phyloP scores from a whole-genome alignment of 2,888 invertebrate species.

The Petrophora chlorosata region DNA sequence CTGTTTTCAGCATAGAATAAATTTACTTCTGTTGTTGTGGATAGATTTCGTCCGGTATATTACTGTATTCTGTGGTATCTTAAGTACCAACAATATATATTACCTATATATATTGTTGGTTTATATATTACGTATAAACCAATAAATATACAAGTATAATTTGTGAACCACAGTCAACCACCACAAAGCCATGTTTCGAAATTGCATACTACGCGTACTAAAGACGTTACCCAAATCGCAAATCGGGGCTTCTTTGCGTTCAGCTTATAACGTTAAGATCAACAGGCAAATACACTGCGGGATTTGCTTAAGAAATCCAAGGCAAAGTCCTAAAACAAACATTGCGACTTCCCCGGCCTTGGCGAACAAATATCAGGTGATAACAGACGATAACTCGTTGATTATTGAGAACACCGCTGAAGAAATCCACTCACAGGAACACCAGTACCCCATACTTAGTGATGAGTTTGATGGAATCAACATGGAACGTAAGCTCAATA shows the following conservation, averaged over 20 bases:
- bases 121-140: too few species aligned
- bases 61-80: too few species aligned
- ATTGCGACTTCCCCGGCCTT: constrained; percentile 72
- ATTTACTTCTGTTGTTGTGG: too few species aligned
- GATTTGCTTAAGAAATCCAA: constrained; percentile 65
- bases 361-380: constrained; percentile 86
- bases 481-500: constrained; percentile 80
- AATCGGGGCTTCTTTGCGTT: constrained; percentile 17
- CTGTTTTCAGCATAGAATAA: too few species aligned
- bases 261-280: constrained; percentile 43
- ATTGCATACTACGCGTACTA: constrained; percentile 22
- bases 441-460: constrained; percentile 59
- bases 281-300: constrained; percentile 64
- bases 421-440: constrained; percentile 72
- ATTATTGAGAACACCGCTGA: constrained; percentile 90
- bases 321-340: constrained; percentile 64
- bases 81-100: too few species aligned
- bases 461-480: constrained; percentile 86
- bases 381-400: constrained; percentile 87
- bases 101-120: too few species aligned
- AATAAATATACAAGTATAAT: too few species aligned
- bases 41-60: too few species aligned
- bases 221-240: constrained; percentile 23
- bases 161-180: not conserved
- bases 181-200: constrained; percentile 26